These are phyloP conservation scores for Cinclus mexicanus DNA, from an alignment of 2,113 vertebrate species.

Conservation along the genomic window DNA sequence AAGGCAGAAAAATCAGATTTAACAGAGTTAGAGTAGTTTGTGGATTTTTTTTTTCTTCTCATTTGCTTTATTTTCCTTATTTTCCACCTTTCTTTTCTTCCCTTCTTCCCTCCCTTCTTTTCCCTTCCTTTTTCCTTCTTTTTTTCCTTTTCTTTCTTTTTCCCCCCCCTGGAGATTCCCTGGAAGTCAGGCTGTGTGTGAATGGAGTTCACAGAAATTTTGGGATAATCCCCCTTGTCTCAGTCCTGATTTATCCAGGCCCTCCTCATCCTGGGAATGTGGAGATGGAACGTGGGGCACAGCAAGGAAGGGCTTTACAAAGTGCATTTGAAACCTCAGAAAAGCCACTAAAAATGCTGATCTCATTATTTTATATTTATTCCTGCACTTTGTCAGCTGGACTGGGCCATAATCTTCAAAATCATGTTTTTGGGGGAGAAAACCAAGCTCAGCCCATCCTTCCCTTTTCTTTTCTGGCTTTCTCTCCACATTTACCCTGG, in stretches of 20 bases:
- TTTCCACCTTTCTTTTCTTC: too few relatives aligned
- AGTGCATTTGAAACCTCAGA: not conserved
- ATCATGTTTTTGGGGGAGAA: not conserved
- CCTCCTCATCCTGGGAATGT: not conserved
- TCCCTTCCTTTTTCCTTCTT: too few relatives aligned
- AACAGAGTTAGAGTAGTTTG: not conserved
- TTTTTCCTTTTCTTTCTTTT: accelerated
- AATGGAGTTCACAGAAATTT: not conserved
- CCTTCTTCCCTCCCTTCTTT: not conserved
- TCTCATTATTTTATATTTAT: not conserved
- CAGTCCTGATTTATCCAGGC: not conserved
- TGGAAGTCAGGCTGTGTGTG: not conserved
- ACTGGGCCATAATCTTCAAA: not conserved
- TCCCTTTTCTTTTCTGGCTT: not conserved
- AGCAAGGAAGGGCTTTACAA: not conserved
- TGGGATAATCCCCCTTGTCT: not conserved
- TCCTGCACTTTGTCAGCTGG: not conserved
- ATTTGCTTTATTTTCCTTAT: not conserved
- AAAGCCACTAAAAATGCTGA: not conserved
- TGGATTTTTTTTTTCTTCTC: accelerated
- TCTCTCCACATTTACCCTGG: not conserved
- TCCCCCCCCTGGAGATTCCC: not conserved
- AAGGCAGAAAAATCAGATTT: not conserved
- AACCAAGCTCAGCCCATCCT: not conserved
- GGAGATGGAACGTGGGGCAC: not conserved